These are phyloP conservation scores for Sphaeridia pumilis DNA, from an alignment of 2,888 invertebrate genomes.

Conservation along the genomic window DNA sequence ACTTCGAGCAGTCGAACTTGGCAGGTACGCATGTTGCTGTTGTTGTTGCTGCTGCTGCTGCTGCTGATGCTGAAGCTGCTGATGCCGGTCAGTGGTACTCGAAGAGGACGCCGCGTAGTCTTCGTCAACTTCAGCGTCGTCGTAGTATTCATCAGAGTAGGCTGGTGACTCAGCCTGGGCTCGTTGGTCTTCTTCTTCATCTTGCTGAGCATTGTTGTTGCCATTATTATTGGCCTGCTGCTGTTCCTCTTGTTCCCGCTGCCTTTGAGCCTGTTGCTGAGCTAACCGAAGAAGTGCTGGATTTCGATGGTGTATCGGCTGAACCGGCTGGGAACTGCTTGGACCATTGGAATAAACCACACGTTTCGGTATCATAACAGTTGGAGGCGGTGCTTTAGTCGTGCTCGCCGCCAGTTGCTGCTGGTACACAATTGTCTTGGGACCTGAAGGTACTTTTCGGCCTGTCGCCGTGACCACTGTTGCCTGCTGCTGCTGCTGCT, in stretches of 20 bases:
- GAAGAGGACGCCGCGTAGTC: constrained; percentile 7
- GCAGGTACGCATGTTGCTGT: constrained; percentile 38
- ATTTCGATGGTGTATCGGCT: constrained; percentile 5
- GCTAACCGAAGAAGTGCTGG: constrained; percentile 11
- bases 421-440: constrained; percentile 29
- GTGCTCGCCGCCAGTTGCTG: background rate
- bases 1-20: no score
- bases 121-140: constrained; percentile 18
- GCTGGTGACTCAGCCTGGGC: constrained; percentile 14
- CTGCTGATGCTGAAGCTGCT: background rate
- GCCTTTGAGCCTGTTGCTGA: constrained; percentile 5
- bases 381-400: background rate
- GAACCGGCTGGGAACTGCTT: background rate
- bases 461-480: constrained; percentile 12
- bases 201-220: constrained; percentile 1
- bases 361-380: background rate
- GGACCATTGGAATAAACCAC: constrained; percentile 1
- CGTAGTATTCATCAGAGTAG: constrained; percentile 31
- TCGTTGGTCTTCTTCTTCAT: background rate
- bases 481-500: background rate
- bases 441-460: constrained; percentile 28
- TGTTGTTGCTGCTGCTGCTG: background rate
- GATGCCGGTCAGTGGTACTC: constrained; percentile 9
- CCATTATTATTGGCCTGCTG: background rate
- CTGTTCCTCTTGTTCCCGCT: constrained; percentile 14